Evolutionary conservation across 1,140 invertebrate species (phyloP), one percentile per base, ranked within the genome.

Genomic region (Phenacoccus solenopsis): DNA sequence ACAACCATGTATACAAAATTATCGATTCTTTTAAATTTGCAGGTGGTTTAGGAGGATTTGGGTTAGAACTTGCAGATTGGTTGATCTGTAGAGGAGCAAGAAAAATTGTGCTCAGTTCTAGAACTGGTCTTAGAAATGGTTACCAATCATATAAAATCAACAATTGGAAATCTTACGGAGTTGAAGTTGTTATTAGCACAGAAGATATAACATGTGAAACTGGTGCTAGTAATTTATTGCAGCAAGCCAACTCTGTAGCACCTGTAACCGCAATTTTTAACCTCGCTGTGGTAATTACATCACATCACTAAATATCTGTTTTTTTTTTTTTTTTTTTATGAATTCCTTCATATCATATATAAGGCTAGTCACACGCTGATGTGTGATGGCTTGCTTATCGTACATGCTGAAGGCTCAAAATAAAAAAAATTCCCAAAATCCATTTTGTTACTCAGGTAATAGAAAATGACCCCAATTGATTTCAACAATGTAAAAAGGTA

Each of bases 21-120:
- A n/a, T n/a, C n/a, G n/a, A n/a, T n/a, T n/a, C n/a, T n/a, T n/a
- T n/a, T n/a, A n/a, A n/a, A n/a, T n/a, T 49, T 77, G 82, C 86
- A 70, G 72, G 72, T 20, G 72, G 72, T 21, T 57, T 72, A 1
- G 72, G 72, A 28, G 72, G 72, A 49, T 72, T 72, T 0, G 72
- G 72, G 20, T 13, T 72, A 30, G 72, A 72, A 24, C 70, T 72
- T 28, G 59, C 64, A 0, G 72, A 72, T n/a, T 72, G 72, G 72
- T 49, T 49, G 16, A 49, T 49, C 3, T n/a, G 13, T 9, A 64
- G 70, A 2, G 70, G 70, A 12, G 70, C 70, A 1, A 67, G 24
- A 16, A 68, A 72, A 22, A 59, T 72, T 56, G 49, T 72, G 16
- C 32, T 72, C 1, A 70, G 72, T 28, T 72, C 72, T 20, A 25